These are phyloP conservation scores for Gyps fulvus DNA, from an alignment of 2,113 vertebrate genomes.

Conservation along the genomic window DNA sequence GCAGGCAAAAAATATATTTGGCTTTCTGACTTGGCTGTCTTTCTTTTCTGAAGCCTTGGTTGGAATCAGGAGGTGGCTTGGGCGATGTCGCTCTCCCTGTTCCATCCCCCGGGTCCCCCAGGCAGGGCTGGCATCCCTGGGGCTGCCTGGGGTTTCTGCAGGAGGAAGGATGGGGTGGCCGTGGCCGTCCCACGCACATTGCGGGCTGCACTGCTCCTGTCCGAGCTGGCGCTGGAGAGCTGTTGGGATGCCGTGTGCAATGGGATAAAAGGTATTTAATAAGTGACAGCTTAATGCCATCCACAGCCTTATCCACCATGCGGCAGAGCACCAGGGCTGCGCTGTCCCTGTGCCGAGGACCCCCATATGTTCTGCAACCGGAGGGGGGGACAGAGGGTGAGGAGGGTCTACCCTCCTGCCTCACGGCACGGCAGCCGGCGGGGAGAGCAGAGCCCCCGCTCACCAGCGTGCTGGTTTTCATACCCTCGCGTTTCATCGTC, in stretches of 20 bases:
- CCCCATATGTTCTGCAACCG: accelerated
- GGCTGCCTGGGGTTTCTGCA: not conserved
- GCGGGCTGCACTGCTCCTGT: not conserved
- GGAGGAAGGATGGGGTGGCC: accelerated
- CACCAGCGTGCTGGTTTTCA: accelerated
- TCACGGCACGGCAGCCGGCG: accelerated
- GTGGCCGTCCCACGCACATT: accelerated
- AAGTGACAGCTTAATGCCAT: not conserved
- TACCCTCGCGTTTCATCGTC: not conserved
- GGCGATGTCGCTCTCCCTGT: accelerated
- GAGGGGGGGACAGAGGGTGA: not conserved
- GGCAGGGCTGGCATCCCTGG: not conserved
- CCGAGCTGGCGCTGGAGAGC: not conserved
- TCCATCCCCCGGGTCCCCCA: not conserved
- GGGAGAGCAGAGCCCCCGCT: not conserved
- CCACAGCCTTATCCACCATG: accelerated
- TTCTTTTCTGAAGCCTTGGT: not conserved
- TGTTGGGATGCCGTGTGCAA: not conserved
- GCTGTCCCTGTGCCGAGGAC: not conserved
- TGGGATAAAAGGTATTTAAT: not conserved
- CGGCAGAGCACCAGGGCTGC: not conserved
- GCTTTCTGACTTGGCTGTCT: not conserved
- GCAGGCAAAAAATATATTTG: not conserved
- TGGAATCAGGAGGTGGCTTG: not conserved
- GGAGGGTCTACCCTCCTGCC: not conserved